These are phyloP conservation scores for Apogon talboti DNA, from an alignment of 2,797 vertebrate species.

Conservation along the genomic window DNA sequence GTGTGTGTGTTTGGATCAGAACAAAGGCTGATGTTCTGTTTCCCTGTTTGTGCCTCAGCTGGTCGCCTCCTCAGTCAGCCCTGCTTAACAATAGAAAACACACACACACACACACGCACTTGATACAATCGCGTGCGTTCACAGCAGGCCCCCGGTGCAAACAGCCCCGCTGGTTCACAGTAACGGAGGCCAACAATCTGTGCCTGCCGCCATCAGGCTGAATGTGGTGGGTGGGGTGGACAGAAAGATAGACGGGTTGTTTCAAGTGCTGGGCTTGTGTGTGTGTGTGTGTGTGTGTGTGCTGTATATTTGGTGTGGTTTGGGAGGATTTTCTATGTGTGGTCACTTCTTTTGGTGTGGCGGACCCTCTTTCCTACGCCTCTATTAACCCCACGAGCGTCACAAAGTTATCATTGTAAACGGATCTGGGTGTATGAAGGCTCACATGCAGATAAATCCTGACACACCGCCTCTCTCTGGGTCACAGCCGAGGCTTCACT, in stretches of 20 bases:
- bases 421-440: slow-evolving; percentile 11
- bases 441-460: not conserved
- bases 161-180: slow-evolving; percentile 44
- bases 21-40: slow-evolving; percentile 78
- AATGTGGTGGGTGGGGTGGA: slow-evolving; percentile 52
- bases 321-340: slow-evolving; percentile 45
- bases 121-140: slow-evolving; percentile 53
- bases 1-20: slow-evolving; percentile 68
- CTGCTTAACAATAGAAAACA: slow-evolving; percentile 76
- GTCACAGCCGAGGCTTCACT: slow-evolving; percentile 36
- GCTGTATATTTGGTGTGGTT: slow-evolving; percentile 33
- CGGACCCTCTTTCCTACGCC: slow-evolving; percentile 24
- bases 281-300: slow-evolving; percentile 9
- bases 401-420: slow-evolving; percentile 22
- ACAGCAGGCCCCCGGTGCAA: slow-evolving; percentile 48
- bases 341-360: slow-evolving; percentile 45
- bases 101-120: slow-evolving; percentile 36
- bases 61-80: slow-evolving; percentile 70
- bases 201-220: slow-evolving; percentile 62
- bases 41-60: slow-evolving; percentile 79
- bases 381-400: slow-evolving; percentile 14
- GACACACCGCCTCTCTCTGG: slow-evolving; percentile 17
- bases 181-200: slow-evolving; percentile 48
- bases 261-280: slow-evolving; percentile 4
- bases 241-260: slow-evolving; percentile 56